phyloP scores from a whole-genome alignment of 1,140 invertebrate genomes.

The Camponotus vicinus region DNA sequence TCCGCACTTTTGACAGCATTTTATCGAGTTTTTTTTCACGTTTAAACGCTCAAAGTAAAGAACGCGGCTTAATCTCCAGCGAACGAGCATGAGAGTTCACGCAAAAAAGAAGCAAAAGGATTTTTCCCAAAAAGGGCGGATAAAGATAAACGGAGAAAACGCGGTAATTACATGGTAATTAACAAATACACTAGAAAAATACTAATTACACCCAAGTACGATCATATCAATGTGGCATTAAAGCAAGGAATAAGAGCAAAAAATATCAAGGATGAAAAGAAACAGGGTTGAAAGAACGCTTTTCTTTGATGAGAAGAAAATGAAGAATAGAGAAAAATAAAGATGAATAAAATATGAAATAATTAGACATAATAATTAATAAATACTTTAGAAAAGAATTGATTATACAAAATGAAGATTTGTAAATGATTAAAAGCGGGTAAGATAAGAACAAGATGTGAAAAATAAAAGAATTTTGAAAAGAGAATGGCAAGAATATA shows the following conservation, averaged over 20 bases:
- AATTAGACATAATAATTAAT: constrained; percentile 35
- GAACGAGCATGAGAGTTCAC: constrained; percentile 19
- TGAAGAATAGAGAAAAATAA: not conserved
- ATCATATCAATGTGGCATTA: not conserved
- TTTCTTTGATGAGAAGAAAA: too few species aligned
- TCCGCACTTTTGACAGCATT: constrained; percentile 32
- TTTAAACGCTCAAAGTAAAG: constrained; percentile 37
- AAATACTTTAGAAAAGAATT: constrained; percentile 20
- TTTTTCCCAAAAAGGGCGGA: constrained; percentile 25
- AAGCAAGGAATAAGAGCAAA: not conserved
- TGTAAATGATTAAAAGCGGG: not conserved
- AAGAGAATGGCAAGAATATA: not conserved
- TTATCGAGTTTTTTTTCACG: constrained; percentile 27
- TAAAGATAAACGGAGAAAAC: constrained; percentile 34
- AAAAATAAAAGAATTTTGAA: not conserved
- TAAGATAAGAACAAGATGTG: not conserved
- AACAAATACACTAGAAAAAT: constrained; percentile 41
- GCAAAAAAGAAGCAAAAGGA: constrained; percentile 1
- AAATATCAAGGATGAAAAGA: not conserved
- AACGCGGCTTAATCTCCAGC: constrained; percentile 30
- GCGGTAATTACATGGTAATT: constrained; percentile 39
- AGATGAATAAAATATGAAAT: not conserved
- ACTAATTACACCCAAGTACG: constrained; percentile 22
- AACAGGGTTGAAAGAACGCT: not conserved
- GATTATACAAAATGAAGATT: constrained; percentile 7